Evolutionary conservation across 2,888 invertebrate genomes (phyloP).

Genomic region (Atrina japonica): DNA sequence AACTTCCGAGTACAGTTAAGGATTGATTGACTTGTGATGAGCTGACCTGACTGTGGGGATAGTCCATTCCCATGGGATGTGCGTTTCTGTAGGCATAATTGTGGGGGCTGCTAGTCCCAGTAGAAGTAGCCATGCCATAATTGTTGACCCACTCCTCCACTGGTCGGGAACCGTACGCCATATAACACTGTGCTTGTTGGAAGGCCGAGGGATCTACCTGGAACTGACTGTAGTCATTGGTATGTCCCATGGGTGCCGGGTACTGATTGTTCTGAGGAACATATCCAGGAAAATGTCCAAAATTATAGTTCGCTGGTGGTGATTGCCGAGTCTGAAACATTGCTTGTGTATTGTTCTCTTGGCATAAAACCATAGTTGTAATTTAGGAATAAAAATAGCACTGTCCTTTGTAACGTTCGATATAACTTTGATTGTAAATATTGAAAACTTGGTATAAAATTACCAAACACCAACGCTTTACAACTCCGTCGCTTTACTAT

Average conservation of each 20-base stretch:
- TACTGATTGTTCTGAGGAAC: constrained; percentile 35
- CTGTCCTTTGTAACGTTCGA: not conserved
- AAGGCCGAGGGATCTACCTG: constrained; percentile 52
- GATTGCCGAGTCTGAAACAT: constrained; percentile 60
- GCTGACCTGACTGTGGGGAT: constrained; percentile 44
- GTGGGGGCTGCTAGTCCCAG: constrained; percentile 48
- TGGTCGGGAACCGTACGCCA: constrained; percentile 53
- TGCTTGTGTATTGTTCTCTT: constrained; percentile 47
- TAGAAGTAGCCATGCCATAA: constrained; percentile 39
- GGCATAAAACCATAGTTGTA: constrained; percentile 43
- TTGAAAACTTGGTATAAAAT: constrained; percentile 21
- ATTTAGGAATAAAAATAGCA: not conserved
- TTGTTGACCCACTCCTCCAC: constrained; percentile 68
- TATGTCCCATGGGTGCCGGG: constrained; percentile 44
- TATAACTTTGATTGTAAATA: constrained; percentile 13
- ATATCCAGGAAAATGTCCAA: constrained; percentile 45
- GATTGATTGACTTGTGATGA: constrained; percentile 30
- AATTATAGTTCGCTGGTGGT: constrained; percentile 53
- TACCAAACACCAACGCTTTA: constrained; percentile 4
- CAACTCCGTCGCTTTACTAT: constrained; percentile 5
- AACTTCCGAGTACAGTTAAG: constrained; percentile 38
- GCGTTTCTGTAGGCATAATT: constrained; percentile 58
- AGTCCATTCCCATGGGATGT: constrained; percentile 53
- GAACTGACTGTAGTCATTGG: constrained; percentile 58
- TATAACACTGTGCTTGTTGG: constrained; percentile 58